phyloP scores from a whole-genome alignment of 2,797 vertebrate species.

The Lutjanus argentimaculatus region DNA sequence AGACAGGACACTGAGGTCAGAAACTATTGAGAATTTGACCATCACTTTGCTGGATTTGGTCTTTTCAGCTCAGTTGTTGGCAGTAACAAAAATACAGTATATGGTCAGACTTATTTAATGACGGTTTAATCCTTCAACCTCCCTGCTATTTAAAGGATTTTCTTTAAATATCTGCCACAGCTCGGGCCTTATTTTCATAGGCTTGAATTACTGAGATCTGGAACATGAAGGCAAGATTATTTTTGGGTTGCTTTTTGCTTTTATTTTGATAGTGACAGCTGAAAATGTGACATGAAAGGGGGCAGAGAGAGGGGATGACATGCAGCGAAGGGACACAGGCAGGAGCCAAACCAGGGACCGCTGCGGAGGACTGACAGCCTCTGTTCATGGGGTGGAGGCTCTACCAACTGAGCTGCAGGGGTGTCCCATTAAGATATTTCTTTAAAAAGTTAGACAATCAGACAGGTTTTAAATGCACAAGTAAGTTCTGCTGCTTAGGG shows the following conservation, averaged over 20 bases:
- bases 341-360: too few relatives aligned
- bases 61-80: neutral
- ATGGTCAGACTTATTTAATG: neutral
- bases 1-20: too few relatives aligned
- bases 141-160: neutral
- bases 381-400: too few relatives aligned
- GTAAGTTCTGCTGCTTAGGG: too few relatives aligned
- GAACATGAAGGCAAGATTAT: neutral
- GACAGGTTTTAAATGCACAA: too few relatives aligned
- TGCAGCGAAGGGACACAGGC: too few relatives aligned
- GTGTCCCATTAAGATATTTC: neutral
- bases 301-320: too few relatives aligned
- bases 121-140: neutral
- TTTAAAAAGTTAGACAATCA: neutral
- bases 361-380: too few relatives aligned
- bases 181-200: neutral
- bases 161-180: neutral
- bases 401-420: too few relatives aligned
- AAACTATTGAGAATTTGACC: neutral
- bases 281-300: too few relatives aligned
- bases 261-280: too few relatives aligned
- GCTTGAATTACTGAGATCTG: neutral
- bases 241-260: too few relatives aligned
- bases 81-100: neutral
- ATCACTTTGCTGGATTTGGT: neutral